phyloP scores from a whole-genome alignment of 2,888 invertebrate species.

The Anaspis maculata region DNA sequence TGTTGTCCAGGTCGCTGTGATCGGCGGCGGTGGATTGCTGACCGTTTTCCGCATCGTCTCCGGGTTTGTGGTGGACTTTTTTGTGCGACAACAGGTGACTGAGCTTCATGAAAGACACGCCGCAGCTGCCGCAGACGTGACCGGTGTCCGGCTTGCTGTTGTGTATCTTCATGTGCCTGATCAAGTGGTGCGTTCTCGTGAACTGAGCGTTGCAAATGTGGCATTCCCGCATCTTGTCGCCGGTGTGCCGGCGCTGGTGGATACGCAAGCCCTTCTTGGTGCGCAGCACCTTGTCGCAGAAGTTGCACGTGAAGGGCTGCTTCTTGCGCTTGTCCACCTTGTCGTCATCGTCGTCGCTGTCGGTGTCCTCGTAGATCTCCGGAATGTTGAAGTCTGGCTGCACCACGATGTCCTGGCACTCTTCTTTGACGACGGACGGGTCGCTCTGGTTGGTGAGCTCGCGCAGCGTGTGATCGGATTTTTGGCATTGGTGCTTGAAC shows the following conservation, averaged over 20 bases:
- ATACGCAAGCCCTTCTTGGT: conserved; percentile 36
- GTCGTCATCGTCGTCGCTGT: conserved; percentile 12
- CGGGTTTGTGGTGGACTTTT: conserved; percentile 19
- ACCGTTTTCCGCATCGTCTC: conserved; percentile 8
- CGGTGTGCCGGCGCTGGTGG: conserved; percentile 60
- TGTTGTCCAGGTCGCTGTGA: conserved; percentile 8
- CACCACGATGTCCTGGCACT: conserved; percentile 22
- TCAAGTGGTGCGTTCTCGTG: conserved; percentile 34
- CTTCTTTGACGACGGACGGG: conserved; percentile 18
- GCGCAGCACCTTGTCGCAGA: conserved; percentile 33
- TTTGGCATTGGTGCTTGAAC: conserved; percentile 40
- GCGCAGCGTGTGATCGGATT: conserved; percentile 35
- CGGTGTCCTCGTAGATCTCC: conserved; percentile 15
- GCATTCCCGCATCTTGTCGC: conserved; percentile 37
- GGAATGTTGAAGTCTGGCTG: conserved; percentile 23
- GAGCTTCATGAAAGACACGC: conserved; percentile 24
- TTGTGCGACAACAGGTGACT: conserved; percentile 24
- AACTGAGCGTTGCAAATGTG: conserved; percentile 35
- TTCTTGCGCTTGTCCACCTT: conserved; percentile 9
- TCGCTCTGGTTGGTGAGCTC: conserved; percentile 22
- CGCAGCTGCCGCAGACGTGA: conserved; percentile 26
- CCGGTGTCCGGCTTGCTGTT: conserved; percentile 21
- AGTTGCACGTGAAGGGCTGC: conserved; percentile 27
- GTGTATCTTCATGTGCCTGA: conserved; percentile 35
- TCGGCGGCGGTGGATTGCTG: conserved; percentile 6